Base-by-base conservation (phyloP, 2,888 invertebrate genomes). In the Noctua pronuba region DNA sequence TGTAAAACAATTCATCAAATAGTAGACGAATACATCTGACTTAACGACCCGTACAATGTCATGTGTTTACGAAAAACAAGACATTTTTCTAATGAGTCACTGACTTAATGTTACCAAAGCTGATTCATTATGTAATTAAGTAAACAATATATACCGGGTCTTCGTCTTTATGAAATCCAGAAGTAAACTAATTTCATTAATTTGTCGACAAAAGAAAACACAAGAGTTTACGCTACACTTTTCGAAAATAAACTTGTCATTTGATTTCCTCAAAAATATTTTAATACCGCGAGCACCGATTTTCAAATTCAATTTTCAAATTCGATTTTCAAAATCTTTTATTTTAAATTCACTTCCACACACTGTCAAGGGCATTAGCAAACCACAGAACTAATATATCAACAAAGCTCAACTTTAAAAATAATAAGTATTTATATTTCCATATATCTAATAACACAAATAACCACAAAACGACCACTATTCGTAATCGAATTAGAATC, bases 1-100 rank as follows among this genome's bases (percentile, higher is more conserved):
- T 67, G 21, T 31, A 66, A 58, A 28, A 16, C 66, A 52, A 79
- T 79, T 16, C 41, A 79, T 79, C 66, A 79, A 66, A 58, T 11
- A 28, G 49, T 11, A 49, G n/a, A 35, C 78, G n/a, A 49, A 78
- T 66, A 79, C n/a, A 73, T 79, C 65, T 28, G 13, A 28, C 49
- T 10, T 66, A 79, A 66, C 66, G 41, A 79, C 35, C 49, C 49
- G 79, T 66, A 44, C 6, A 58, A 28, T n/a, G 46, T 66, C 73
- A 35, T 13, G 46, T 58, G 55, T 65, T 65, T 38, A 52, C 24
- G 49, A 49, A 38, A 49, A 44, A 41, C 21, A n/a, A 58, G 16
- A 4, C 8, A 4, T 55, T 21, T 65, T 58, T 41, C n/a, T 21
- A 78, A 66, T 49, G 38, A 72, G 13, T 28, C 31, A 41, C 21